Conservation (phyloP, 2,888 invertebrate genomes). For the Cantharis rufa region DNA sequence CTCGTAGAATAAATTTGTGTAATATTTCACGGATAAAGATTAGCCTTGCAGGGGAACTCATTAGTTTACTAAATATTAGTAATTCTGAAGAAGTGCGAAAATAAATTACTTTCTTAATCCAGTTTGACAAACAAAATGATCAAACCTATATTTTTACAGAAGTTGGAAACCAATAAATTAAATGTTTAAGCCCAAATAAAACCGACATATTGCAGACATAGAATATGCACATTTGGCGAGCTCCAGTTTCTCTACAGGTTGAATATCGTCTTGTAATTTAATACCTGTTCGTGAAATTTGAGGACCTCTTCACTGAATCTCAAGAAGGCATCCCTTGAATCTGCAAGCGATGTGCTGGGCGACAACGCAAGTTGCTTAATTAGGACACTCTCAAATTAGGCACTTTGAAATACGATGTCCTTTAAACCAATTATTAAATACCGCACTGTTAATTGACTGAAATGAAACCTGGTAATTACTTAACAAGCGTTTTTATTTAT, state of each 20-base stretch:
- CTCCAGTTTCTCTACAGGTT: constrained; percentile 10
- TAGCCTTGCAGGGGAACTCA: background rate
- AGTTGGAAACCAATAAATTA: background rate
- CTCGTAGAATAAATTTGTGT: background rate
- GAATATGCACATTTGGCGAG: background rate
- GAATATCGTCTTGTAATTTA: constrained; percentile 26
- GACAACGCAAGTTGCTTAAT: constrained; percentile 43
- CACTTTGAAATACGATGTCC: constrained; percentile 51
- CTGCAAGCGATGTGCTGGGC: constrained; percentile 31
- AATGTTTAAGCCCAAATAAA: background rate
- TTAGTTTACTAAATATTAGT: background rate
- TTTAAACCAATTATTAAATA: constrained; percentile 47
- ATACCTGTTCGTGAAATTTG: constrained; percentile 29
- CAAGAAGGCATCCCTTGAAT: constrained; percentile 28
- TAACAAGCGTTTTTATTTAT: constrained; percentile 5
- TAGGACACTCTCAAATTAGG: constrained; percentile 46
- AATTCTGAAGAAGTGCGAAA: background rate
- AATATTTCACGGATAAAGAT: background rate
- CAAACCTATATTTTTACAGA: background rate
- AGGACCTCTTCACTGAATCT: constrained; percentile 20
- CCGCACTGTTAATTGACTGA: constrained; percentile 48
- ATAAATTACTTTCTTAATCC: background rate
- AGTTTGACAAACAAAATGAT: background rate
- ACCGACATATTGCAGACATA: background rate
- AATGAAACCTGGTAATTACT: constrained; percentile 34